phyloP scores from a whole-genome alignment of 2,888 invertebrate genomes.

The Ectemnius lituratus region DNA sequence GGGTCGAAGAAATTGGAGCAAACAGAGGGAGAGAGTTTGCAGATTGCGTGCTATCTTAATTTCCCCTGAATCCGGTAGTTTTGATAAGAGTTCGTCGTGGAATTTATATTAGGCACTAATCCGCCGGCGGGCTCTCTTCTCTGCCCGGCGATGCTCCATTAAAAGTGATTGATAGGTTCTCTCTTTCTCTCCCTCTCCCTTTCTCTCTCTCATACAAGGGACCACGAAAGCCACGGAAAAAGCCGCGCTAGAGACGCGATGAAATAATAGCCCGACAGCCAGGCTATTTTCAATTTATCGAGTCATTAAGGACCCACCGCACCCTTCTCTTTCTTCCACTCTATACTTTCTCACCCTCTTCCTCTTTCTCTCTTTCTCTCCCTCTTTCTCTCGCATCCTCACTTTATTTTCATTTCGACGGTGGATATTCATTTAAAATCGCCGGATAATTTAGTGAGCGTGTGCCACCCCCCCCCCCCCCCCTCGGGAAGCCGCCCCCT shows the following conservation, averaged over 20 bases:
- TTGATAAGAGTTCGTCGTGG: slow-evolving; percentile 1
- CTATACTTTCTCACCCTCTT: slow-evolving; percentile 2
- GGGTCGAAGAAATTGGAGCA: slow-evolving; percentile 4
- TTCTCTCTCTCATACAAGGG: no score
- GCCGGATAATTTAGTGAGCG: no score
- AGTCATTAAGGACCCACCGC: background rate
- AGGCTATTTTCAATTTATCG: slow-evolving; percentile 9
- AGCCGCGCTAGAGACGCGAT: no score
- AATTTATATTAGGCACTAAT: slow-evolving; percentile 12
- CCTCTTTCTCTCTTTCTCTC: slow-evolving; percentile 4
- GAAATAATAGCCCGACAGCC: no score
- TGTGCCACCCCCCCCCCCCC: no score
- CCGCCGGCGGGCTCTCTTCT: slow-evolving; percentile 2
- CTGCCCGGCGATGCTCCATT: slow-evolving; percentile 3
- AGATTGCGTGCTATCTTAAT: slow-evolving; percentile 7
- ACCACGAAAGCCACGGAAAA: no score
- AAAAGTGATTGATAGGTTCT: slow-evolving; percentile 11
- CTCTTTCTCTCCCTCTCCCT: no score
- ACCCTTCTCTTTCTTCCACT: background rate
- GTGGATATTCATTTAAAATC: no score
- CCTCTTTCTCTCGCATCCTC: slow-evolving; percentile 15
- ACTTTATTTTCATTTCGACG: slow-evolving; percentile 2
- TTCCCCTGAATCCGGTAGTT: slow-evolving; percentile 1
- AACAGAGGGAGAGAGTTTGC: slow-evolving; percentile 4
- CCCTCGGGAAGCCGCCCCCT: no score